Evolutionary conservation across 2,113 vertebrate genomes (phyloP), one percentile per base, ranked within the genome.

Genomic region (Xerus inauris): DNA sequence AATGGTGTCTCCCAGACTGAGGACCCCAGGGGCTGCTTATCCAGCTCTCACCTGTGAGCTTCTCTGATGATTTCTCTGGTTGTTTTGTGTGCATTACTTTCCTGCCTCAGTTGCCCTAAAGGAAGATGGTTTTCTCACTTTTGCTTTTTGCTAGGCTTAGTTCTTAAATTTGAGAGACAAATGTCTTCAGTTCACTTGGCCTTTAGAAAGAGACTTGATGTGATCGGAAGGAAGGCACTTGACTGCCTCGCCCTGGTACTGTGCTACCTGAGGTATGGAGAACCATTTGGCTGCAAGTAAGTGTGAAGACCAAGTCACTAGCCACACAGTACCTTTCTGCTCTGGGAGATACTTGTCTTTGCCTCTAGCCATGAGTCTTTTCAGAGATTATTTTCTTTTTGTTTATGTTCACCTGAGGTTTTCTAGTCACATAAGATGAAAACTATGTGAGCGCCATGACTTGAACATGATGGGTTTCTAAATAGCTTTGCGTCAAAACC

Each of bases 191-290:
- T 93, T 91, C 10, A 65, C 32, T 86, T 89, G 40, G 49, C 17
- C 22, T 93, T 91, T 75, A 83, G 83, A 93, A 54, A 88, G 84
- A 94, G 79, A 30, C 67, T 76, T 51, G 40, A 10, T 76, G 86
- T 87, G 30, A 7, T 85, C 28, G 75, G 42, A 85, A 51, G 81
- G n/a, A 94, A 47, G 38, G 54, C 30, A 13, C 4, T 51, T 1
- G 1, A 35, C n/a, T 17, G 26, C 40, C 91, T 32, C 81, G 12
- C 7, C 32, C 40, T 35, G 14, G 69, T 92, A 12, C 28, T 82
- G 9, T 49, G 38, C 22, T 71, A 28, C 14, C 82, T 4, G 0
- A 85, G 51, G 45, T 85, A 59, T 45, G 57, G 12, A 91, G 40
- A 82, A n/a, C 17, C 6, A 40, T 40, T 16, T 76, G 65, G 57